Evolutionary conservation across 1,140 invertebrate genomes (phyloP), one percentile per base, ranked within the genome.

Genomic region (Drosophila ananassae): DNA sequence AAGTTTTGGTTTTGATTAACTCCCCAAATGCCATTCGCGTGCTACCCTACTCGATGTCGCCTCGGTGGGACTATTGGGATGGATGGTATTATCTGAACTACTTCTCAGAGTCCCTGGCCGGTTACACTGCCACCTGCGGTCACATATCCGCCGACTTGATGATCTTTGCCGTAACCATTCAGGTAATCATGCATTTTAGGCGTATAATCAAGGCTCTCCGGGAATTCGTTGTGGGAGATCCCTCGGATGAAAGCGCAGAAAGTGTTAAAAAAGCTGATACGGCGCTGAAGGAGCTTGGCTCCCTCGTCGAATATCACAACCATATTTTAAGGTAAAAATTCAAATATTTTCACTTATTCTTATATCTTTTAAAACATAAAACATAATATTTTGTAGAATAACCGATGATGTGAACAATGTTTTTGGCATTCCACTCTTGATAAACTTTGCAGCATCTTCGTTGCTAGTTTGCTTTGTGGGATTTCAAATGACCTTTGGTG

Each of bases 131-230:
- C 21, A 83, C 79, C 0, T 54, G 59, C 2, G 89, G 75, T 0
- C 83, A 90, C 22, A 57, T 78, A 7, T 57, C 87, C 2, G 77
- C 68, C 12, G 82, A 90, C 24, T 51, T 90, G 5, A 57, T 90
- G 44, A 64, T 90, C 5, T 81, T 64, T n/a, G 61, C 77, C 1
- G 59, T 81, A 25, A 60, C 69, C 9, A 79, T 69, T 34, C 89
- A 90, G 62, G 57, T 77, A 2, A 64, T 81, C 4, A 90, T 90
- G 89, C 87, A 90, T 51, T 90, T 76, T 22, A 67, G 90, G 6
- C 64, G 71, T 24, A 12, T 90, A 2, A 54, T 71, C 12, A 54
- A 30, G 7, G 22, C 25, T 6, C 46, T 84, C 0, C 21, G 30
- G 8, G 41, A 66, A 12, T 50, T 84, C n/a, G 3, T 54, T 12